Conservation (phyloP, 1,140 invertebrate species). For the Drosophila sp. region DNA sequence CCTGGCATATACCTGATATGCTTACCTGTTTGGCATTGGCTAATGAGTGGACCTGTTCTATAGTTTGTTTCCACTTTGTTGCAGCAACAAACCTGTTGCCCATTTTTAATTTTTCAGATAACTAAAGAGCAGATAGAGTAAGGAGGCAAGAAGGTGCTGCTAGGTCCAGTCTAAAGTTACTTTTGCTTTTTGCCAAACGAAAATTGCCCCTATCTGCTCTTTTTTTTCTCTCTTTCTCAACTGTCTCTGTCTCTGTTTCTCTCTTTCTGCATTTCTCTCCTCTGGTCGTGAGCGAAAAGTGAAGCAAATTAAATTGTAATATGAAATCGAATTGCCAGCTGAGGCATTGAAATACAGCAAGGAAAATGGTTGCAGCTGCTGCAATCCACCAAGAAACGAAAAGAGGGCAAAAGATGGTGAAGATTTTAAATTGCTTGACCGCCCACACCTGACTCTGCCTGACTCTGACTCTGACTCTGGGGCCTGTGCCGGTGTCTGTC, state of each 20-base stretch:
- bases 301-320: conserved; percentile 63
- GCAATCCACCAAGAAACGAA: background rate
- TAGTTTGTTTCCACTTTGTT: conserved; percentile 44
- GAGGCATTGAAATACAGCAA: conserved; percentile 44
- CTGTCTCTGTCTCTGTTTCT: background rate
- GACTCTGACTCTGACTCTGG: background rate
- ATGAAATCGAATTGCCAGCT: conserved; percentile 65
- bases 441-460: conserved; percentile 6
- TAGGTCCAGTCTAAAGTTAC: conserved; percentile 25
- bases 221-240: too few relatives aligned
- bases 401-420: conserved; percentile 8
- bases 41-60: conserved; percentile 3
- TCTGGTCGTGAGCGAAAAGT: conserved; percentile 25
- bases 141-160: background rate
- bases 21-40: background rate
- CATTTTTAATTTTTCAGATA: background rate
- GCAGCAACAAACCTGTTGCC: conserved; percentile 46
- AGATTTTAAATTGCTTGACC: conserved; percentile 22
- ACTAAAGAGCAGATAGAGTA: background rate
- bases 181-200: conserved; percentile 28
- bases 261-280: background rate
- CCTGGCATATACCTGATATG: background rate
- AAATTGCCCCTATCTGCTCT: conserved; percentile 18
- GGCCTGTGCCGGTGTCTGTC: background rate
- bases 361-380: conserved; percentile 21